A percentile compares a stretch with the other conserved stretches of the same genome.
Conservation (phyloP, 2,797 vertebrate species). For the Petrocephalus schoutedeni region DNA sequence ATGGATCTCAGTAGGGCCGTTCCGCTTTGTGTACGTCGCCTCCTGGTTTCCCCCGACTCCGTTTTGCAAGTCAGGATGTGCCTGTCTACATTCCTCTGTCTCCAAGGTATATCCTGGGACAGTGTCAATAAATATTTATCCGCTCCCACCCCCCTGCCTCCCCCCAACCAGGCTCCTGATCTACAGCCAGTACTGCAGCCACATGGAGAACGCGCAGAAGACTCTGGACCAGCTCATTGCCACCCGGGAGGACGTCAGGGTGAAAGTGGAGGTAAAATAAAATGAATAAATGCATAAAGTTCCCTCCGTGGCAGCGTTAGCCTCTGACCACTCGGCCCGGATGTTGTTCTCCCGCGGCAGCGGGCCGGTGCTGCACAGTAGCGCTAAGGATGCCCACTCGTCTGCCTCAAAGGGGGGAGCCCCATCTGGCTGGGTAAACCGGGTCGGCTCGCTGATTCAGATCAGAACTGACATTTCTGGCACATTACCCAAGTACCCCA, state of each 20-base stretch:
- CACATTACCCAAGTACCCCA: constrained; percentile 28
- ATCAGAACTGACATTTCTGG: constrained; percentile 29
- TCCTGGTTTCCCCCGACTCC: too few relatives aligned
- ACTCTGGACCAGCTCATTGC: constrained; percentile 84
- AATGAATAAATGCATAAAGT: neutral
- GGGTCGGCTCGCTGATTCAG: neutral
- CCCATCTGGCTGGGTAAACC: neutral
- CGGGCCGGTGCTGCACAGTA: neutral
- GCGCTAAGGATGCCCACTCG: neutral
- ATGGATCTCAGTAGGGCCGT: neutral
- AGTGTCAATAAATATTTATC: neutral
- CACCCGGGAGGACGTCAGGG: constrained; percentile 78
- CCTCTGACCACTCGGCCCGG: neutral
- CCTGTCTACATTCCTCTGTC: neutral
- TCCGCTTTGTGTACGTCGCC: neutral
- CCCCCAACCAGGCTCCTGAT: constrained; percentile 76
- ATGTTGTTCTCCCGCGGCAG: neutral
- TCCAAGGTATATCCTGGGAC: neutral
- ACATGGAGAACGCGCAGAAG: constrained; percentile 90
- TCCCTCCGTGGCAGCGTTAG: neutral
- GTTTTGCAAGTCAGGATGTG: neutral
- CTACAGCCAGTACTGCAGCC: constrained; percentile 97
- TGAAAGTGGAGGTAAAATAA: constrained; percentile 84
- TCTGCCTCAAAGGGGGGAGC: neutral
- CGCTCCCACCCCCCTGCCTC: neutral